Percentiles rank a stretch among this genome's conserved stretches.
These are phyloP conservation scores for Rhadinocentrus ornatus DNA, from an alignment of 2,797 vertebrate genomes.

Conservation along the genomic window DNA sequence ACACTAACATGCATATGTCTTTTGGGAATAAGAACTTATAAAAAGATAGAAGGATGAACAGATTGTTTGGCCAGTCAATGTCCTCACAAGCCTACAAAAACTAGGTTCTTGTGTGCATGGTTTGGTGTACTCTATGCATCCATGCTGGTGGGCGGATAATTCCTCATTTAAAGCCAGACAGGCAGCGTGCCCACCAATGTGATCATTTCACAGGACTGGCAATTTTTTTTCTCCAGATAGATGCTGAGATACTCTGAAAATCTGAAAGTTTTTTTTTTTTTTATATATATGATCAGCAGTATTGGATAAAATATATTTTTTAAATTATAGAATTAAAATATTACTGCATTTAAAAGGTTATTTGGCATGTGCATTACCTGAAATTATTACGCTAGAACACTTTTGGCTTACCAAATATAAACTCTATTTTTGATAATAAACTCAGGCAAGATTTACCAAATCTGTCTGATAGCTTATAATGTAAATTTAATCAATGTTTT, in stretches of 20 bases:
- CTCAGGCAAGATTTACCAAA: no score
- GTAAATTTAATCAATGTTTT: no score
- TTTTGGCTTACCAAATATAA: no score
- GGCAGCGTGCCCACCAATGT: constrained; percentile 50
- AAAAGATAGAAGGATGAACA: neutral
- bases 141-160: constrained; percentile 51
- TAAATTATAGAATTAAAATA: no score
- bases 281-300: no score
- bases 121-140: constrained; percentile 35
- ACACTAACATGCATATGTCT: constrained; percentile 9
- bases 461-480: no score
- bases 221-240: constrained; percentile 19
- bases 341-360: no score
- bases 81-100: neutral
- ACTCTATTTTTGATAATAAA: no score
- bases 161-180: constrained; percentile 57
- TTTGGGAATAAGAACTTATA: neutral
- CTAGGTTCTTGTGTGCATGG: constrained; percentile 6
- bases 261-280: neutral
- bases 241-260: constrained; percentile 36
- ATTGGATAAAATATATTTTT: no score
- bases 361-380: no score
- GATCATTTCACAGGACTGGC: constrained; percentile 58
- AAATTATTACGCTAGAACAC: no score
- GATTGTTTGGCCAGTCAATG: neutral